Evolutionary conservation across 2,797 vertebrate genomes (phyloP), one percentile per base, ranked within the genome.

Genomic region (Ficedula albicollis): DNA sequence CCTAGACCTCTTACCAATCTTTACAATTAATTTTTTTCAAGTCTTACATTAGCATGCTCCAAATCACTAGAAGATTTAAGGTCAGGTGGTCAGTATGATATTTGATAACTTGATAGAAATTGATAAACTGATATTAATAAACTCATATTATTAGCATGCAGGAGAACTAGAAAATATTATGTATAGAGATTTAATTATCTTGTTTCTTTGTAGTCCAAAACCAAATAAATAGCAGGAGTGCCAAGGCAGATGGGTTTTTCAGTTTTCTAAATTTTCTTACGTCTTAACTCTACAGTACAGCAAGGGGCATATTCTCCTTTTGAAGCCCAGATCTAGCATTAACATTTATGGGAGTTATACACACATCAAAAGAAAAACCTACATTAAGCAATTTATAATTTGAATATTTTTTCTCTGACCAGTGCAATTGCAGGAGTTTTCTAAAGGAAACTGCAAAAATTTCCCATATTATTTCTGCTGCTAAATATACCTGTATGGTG

Each of bases 321-420:
- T 93, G 90, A 97, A 93, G 84, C 79, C 69, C 29, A 84, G 59
- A 79, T n/a, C 79, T 26, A 93, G 66, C 63, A 92, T 89, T 94
- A 96, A 95, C 94, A 93, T 91, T 94, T 96, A 94, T 55, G 59
- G 76, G 54, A 94, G 43, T 80, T 74, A 75, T 5, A 62, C 25
- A 72, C 19, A 88, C 73, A 94, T 89, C 91, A 96, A 93, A 96
- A 93, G 92, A 59, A 92, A 91, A 90, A 38, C 12, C 23, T 92
- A 91, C n/a, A 84, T 94, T 85, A 93, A 87, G 79, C 39, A 89
- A 86, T 91, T 95, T 96, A 87, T 69, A 83, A 95, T 87, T 66
- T 78, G 68, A 92, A 62, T 89, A 15, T 72, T 94, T 79, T 93
- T 92, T 72, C 63, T 88, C 59, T 69, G 62, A 67, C 73, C 82